Evolutionary conservation across 2,113 vertebrate genomes (phyloP).

Genomic region (Erythrolamprus reginae): DNA sequence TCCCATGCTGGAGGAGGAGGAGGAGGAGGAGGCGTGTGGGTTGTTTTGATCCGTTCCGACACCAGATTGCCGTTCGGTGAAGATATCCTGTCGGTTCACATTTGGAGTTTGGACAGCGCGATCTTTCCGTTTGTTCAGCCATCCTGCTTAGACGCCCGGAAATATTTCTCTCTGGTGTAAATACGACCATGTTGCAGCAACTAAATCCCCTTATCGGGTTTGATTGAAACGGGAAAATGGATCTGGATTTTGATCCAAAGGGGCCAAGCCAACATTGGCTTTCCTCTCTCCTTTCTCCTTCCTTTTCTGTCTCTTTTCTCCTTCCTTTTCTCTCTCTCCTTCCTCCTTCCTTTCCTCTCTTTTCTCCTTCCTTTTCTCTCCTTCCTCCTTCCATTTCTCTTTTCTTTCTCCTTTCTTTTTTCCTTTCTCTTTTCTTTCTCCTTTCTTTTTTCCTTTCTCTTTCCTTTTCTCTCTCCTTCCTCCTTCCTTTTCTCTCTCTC

Average conservation of each 20-base stretch:
- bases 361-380: too few species aligned
- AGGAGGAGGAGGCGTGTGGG: fast-evolving
- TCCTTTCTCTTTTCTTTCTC: too few species aligned
- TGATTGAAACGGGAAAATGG: not conserved
- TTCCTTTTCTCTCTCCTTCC: too few species aligned
- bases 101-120: not conserved
- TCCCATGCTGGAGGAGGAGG: not conserved
- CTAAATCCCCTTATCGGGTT: not conserved
- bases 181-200: not conserved
- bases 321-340: too few species aligned
- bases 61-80: not conserved
- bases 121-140: not conserved
- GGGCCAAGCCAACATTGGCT: not conserved
- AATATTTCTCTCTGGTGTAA: not conserved
- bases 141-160: not conserved
- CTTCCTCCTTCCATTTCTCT: too few species aligned
- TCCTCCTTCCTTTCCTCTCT: too few species aligned
- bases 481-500: too few species aligned
- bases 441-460: too few species aligned
- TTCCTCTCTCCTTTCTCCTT: not conserved
- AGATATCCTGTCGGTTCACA: not conserved
- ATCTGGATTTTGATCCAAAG: not conserved
- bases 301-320: too few species aligned
- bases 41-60: not conserved
- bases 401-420: too few species aligned